Evolutionary conservation across 2,797 vertebrate species (phyloP).

Genomic region (Crax fasciolata): DNA sequence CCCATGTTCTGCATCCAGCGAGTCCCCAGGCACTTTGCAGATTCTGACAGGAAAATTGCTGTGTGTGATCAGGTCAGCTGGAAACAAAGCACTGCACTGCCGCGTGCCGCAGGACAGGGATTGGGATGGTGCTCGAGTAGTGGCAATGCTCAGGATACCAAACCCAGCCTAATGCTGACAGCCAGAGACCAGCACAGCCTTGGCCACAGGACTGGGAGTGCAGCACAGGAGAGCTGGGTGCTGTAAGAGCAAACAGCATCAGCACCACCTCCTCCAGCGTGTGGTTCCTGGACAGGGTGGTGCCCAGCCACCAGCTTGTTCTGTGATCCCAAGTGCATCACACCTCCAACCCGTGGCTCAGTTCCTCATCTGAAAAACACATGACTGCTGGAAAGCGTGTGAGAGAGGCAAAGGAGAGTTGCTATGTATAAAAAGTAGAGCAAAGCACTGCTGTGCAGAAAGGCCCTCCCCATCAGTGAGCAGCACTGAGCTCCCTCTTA

Average conservation of each 20-base stretch:
- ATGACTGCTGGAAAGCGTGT: not conserved
- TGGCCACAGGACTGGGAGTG: not conserved
- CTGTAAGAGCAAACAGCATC: not conserved
- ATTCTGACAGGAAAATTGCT: not conserved
- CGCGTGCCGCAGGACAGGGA: not conserved
- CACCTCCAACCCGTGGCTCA: not conserved
- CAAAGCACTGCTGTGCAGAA: not conserved
- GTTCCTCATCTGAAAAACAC: not conserved
- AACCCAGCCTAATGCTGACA: not conserved
- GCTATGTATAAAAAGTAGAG: not conserved
- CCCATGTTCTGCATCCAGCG: not conserved
- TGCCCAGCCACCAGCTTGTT: not conserved
- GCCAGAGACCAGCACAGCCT: not conserved
- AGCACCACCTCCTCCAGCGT: not conserved
- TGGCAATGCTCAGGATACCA: not conserved
- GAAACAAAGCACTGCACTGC: slow-evolving; percentile 4
- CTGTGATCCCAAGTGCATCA: not conserved
- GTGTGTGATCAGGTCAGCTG: slow-evolving; percentile 8
- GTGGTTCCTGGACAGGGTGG: not conserved
- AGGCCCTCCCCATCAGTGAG: not conserved
- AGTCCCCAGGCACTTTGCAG: not conserved
- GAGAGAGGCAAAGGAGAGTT: not conserved
- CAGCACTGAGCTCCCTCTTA: not conserved
- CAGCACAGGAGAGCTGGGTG: accelerated
- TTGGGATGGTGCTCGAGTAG: not conserved